phyloP scores from a whole-genome alignment of 2,888 invertebrate species.

The Tenthredo distinguenda region DNA sequence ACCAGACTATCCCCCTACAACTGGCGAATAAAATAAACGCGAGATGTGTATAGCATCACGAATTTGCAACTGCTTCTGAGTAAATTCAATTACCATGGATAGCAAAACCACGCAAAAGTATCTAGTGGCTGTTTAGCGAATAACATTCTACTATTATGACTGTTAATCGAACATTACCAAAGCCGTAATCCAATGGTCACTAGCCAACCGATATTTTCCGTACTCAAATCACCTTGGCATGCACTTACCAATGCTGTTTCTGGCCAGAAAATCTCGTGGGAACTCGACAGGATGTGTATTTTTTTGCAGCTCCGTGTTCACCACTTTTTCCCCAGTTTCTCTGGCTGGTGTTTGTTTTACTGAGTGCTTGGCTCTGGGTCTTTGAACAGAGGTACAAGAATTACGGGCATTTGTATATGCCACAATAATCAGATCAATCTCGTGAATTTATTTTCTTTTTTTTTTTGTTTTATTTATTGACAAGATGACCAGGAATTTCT shows the following conservation, averaged over 20 bases:
- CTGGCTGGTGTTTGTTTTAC: constrained; percentile 61
- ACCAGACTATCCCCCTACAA: neutral
- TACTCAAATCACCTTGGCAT: constrained; percentile 30
- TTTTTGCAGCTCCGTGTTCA: constrained; percentile 48
- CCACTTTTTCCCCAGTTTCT: constrained; percentile 49
- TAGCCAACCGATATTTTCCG: neutral
- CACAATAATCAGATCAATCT: constrained; percentile 27
- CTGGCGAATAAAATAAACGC: neutral
- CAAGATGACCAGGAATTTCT: neutral
- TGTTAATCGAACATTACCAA: too few species aligned
- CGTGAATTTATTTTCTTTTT: neutral
- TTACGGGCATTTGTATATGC: neutral
- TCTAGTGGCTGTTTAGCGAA: neutral
- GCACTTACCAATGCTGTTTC: constrained; percentile 41
- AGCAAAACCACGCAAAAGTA: neutral
- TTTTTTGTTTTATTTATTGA: neutral
- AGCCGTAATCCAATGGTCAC: neutral
- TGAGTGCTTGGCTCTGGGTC: constrained; percentile 56
- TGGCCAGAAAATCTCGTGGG: constrained; percentile 68
- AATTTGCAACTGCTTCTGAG: neutral
- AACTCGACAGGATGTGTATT: constrained; percentile 65
- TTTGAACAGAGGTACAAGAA: constrained; percentile 7
- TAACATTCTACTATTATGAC: neutral
- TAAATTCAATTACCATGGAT: neutral
- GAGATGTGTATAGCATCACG: neutral